Conservation (phyloP, 2,888 invertebrate genomes). For the Agrotis segetum region DNA sequence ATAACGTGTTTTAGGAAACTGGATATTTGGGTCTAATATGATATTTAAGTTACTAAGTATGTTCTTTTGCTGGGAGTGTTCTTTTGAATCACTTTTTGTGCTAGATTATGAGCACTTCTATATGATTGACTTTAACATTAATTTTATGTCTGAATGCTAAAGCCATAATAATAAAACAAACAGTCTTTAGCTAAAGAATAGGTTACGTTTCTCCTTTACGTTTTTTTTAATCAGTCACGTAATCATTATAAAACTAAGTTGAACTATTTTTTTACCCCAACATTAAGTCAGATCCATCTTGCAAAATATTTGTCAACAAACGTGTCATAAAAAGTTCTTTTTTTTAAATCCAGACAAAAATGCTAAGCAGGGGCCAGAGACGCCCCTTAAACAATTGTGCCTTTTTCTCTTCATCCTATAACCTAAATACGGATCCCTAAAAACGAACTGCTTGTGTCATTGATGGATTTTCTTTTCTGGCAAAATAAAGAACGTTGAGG, state of each 20-base stretch:
- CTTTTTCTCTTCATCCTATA: conserved; percentile 28
- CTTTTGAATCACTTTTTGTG: neutral
- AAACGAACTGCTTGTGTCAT: conserved; percentile 54
- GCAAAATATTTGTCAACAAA: conserved; percentile 33
- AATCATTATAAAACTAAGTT: neutral
- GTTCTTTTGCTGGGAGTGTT: neutral
- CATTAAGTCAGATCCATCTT: conserved; percentile 9
- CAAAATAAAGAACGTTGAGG: conserved; percentile 33
- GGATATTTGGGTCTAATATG: conserved; percentile 8
- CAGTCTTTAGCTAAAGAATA: neutral
- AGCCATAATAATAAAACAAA: neutral
- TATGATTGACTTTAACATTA: neutral
- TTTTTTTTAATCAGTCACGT: neutral
- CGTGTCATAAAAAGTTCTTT: conserved; percentile 38
- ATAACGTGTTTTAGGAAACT: conserved; percentile 8
- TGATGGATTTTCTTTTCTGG: conserved; percentile 54
- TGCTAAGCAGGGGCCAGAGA: conserved; percentile 33
- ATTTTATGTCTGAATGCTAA: neutral
- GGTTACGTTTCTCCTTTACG: neutral
- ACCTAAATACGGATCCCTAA: conserved; percentile 31
- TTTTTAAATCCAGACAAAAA: conserved; percentile 40
- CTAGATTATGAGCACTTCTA: too few relatives aligned
- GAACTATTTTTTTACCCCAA: conserved; percentile 5
- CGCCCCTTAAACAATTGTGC: conserved; percentile 52
- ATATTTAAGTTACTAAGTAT: conserved; percentile 2